Base-by-base conservation (phyloP, 1,140 invertebrate species). In the Drosophila repleta region DNA sequence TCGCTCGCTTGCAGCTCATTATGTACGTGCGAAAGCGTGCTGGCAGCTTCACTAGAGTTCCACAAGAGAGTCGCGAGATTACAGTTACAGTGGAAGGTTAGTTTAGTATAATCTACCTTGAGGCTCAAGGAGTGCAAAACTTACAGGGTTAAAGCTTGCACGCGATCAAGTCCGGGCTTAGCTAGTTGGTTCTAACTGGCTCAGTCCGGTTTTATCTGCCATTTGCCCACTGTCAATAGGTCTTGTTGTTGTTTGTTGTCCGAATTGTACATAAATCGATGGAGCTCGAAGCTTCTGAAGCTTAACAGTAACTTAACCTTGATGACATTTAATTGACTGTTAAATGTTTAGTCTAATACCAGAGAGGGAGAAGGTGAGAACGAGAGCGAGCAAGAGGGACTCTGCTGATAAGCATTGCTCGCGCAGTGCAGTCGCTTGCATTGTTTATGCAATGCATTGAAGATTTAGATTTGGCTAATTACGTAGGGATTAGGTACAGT, bases 191-290 rank as follows among this genome's bases (percentile, higher is more conserved):
- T 52, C 65, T 66, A 55, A 74, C 83, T 64, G 66, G 72, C 48
- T 63, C 4, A 6, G 65, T 58, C 76, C 61, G 73, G 84, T 74
- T 66, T 88, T 79, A 88, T 88, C 83, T 83, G 83, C 45, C 60
- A 55, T 62, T 52, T 80, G 75, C 68, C 65, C 75, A 57, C 53
- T 74, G 76, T 80, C 76, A 79, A 79, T 53, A 78, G 61, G 68
- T 80, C 45, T 52, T 51, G 58, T 64, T 67, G 60, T 66, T 77
- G 56, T 78, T 35, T 35, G 10, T 6, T 35, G 32, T 2, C 32
- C 32, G 15, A 81, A 74, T 69, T 61, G 63, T 76, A 80, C 55
- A 75, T 35, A 80, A 46, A 67, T 63, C 17, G 55, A 57, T 43
- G 65, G 62, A 15, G 17, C n/a, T 18, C 1, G 26, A 52, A 51